phyloP scores from a whole-genome alignment of 2,888 invertebrate genomes.

The Cephus sareptanus region DNA sequence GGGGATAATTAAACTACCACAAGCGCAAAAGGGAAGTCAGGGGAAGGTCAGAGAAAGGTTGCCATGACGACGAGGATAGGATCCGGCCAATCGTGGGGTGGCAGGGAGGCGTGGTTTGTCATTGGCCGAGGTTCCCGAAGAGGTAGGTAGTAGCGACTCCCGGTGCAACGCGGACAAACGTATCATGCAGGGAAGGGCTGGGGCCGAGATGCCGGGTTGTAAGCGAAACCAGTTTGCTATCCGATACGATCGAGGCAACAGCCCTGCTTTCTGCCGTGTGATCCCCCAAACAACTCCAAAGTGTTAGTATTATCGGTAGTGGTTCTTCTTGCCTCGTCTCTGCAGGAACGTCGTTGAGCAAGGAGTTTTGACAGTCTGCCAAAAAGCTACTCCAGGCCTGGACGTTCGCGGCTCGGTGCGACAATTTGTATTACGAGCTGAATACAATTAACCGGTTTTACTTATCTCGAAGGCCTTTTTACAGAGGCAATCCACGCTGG shows the following conservation, averaged over 20 bases:
- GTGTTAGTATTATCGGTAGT: background rate
- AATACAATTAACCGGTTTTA: background rate
- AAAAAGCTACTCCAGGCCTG: background rate
- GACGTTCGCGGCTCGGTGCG: background rate
- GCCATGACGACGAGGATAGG: slow-evolving; percentile 68
- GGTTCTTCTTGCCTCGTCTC: slow-evolving; percentile 1
- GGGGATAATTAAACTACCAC: slow-evolving; percentile 61
- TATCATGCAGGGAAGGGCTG: slow-evolving; percentile 65
- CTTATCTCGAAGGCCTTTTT: background rate
- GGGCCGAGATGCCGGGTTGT: slow-evolving; percentile 65
- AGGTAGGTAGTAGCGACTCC: slow-evolving; percentile 45
- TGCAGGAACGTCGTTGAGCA: background rate
- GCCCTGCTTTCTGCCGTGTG: slow-evolving; percentile 38
- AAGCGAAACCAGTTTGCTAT: slow-evolving; percentile 67
- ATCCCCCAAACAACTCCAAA: slow-evolving; percentile 25
- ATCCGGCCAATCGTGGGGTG: slow-evolving; percentile 69
- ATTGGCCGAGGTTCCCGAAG: slow-evolving; percentile 44
- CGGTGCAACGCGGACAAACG: slow-evolving; percentile 62
- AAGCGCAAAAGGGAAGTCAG: slow-evolving; percentile 27
- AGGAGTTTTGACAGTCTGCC: background rate
- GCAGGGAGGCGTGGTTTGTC: slow-evolving; percentile 65
- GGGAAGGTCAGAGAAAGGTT: slow-evolving; percentile 60
- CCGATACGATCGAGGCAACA: slow-evolving; percentile 66
- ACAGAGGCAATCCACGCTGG: background rate
- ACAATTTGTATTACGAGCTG: background rate